phyloP scores from a whole-genome alignment of 2,888 invertebrate species.

The Sarcophaga carnaria region DNA sequence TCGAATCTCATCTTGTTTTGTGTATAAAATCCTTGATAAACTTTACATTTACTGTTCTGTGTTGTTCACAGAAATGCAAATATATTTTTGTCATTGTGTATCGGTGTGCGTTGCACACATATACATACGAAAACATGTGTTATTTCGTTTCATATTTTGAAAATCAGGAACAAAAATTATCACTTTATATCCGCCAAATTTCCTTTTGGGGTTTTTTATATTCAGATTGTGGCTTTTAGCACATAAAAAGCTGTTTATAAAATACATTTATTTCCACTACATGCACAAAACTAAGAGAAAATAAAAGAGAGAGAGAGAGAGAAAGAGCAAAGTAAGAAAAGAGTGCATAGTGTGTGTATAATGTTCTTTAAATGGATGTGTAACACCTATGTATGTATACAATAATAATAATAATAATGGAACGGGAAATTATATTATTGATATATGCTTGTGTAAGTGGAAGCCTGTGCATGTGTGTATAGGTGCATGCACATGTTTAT shows the following conservation, averaged over 20 bases:
- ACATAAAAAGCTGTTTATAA: constrained; percentile 56
- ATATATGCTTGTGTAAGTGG: constrained; percentile 14
- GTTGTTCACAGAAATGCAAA: too few species aligned
- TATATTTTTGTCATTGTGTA: too few species aligned
- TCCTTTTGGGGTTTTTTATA: constrained; percentile 37
- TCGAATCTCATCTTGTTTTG: too few species aligned
- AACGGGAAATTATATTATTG: constrained; percentile 61
- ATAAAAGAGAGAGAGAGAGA: not conserved
- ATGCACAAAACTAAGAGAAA: not conserved
- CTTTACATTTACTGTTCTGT: too few species aligned
- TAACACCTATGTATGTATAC: constrained; percentile 34
- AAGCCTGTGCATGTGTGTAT: not conserved
- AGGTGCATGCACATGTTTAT: not conserved
- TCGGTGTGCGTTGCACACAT: too few species aligned
- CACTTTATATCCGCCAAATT: constrained; percentile 37
- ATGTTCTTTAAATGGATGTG: constrained; percentile 7
- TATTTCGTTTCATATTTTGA: too few species aligned
- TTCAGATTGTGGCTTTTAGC: constrained; percentile 50
- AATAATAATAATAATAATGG: constrained; percentile 33
- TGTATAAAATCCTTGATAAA: too few species aligned
- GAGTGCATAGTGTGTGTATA: constrained; percentile 11
- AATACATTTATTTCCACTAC: constrained; percentile 30
- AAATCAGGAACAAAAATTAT: too few species aligned
- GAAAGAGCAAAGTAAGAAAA: not conserved
- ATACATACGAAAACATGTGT: too few species aligned